Base-by-base conservation (phyloP, 1,140 invertebrate species). In the Pararge aegeria region DNA sequence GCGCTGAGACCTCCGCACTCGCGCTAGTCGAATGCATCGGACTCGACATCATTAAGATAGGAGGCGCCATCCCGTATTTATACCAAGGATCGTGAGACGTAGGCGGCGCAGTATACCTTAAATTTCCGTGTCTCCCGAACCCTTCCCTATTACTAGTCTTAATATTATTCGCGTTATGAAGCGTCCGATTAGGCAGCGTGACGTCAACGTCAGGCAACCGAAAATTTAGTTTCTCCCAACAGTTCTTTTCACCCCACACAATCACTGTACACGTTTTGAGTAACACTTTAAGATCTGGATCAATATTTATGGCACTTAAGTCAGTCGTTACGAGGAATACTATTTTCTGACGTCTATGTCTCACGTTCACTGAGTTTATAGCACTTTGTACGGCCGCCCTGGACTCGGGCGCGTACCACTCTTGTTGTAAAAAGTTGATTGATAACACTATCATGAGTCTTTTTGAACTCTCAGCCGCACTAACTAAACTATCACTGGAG, bases 211-310 rank as follows among this genome's bases (percentile, higher is more conserved):
- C 95, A 16, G 96, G 96, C 93, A 98, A 94, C 55, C 95, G 94
- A 91, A 95, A 97, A 73, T 95, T 93, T 66, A 98, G 91, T 87
- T 97, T 97, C 73, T 97, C 95, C 96, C 96, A 97, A 91, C 97
- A 97, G 73, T 95, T 92, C 70, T 94, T 95, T 71, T 97, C 96
- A 52, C 95, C 95, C 95, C 95, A 97, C 74, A 94, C 92, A 20
- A 97, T 94, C 62, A 95, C 95, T 34, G 95, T 95, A 91, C 95
- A 96, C 57, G 95, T 96, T 76, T 96, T 95, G 10, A 97, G 91
- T 53, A 97, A 93, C 37, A 96, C 92, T 77, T 96, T 93, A 37
- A 97, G 87, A 75, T 97, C 96, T 10, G 95, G 94, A 78, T 97
- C 96, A 42, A 95, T 90, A 54, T 93, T 92, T 38, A 95, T 92